Percentiles rank a stretch among this genome's conserved stretches.
These are phyloP conservation scores for Andrena camellia DNA, from an alignment of 2,888 invertebrate genomes.

Conservation along the genomic window DNA sequence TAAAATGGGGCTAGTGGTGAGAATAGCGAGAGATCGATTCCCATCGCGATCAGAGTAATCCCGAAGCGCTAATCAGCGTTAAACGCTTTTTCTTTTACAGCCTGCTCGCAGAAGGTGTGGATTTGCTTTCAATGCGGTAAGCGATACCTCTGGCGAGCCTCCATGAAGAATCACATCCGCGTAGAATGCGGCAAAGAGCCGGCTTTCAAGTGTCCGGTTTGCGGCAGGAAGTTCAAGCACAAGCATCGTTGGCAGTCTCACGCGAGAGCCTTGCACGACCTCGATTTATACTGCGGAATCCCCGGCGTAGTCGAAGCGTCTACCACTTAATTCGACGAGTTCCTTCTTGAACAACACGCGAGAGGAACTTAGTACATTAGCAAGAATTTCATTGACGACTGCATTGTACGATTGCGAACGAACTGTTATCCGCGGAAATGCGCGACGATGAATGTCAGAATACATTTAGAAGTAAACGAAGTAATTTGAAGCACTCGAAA, in stretches of 20 bases:
- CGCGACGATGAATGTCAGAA: neutral
- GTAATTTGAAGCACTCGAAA: neutral
- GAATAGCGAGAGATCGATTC: neutral
- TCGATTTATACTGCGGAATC: constrained; percentile 46
- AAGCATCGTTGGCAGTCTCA: constrained; percentile 79
- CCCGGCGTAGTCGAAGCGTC: neutral
- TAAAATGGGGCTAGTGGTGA: neutral
- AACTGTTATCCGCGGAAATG: neutral
- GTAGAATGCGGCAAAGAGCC: constrained; percentile 83
- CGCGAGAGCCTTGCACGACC: constrained; percentile 70
- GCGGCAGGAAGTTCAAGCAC: constrained; percentile 80
- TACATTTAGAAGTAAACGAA: neutral
- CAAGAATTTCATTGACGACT: neutral
- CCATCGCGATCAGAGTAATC: neutral
- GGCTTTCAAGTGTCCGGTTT: constrained; percentile 79
- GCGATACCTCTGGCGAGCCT: constrained; percentile 80
- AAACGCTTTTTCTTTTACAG: constrained; percentile 72
- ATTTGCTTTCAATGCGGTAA: constrained; percentile 78
- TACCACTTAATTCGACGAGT: neutral
- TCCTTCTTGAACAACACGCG: neutral
- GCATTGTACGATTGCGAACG: neutral
- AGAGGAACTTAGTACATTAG: neutral
- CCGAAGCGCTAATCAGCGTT: constrained; percentile 17
- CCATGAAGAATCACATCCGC: constrained; percentile 80
- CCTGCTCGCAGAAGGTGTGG: constrained; percentile 68